Base-by-base conservation (phyloP, 2,797 vertebrate species). In the Acrossocheilus wenchowensis region DNA sequence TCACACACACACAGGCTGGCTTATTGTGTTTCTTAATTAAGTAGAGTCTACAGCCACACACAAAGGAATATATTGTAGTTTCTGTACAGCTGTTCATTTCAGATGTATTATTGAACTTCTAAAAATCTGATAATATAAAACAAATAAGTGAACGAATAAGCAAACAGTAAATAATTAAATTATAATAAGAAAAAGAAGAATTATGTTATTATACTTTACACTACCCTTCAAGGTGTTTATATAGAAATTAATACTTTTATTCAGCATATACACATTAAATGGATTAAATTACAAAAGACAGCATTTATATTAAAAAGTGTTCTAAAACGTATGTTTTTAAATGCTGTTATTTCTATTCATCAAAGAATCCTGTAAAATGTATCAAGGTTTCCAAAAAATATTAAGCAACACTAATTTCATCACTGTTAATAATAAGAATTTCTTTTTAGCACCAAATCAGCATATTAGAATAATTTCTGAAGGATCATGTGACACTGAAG, bases 1-100 rank as follows among this genome's bases (percentile, higher is more conserved):
- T 41, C 36, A 39, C 66, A 71, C 19, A 26, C 34, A 54, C 11
- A 26, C 50, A 73, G 21, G 12, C 75, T 41, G 39, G 36, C 39
- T 64, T 39, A 41, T 57, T 82, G 81, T 60, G 68, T 34, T 69
- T 82, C n/a, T 57, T 71, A 57, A 82, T 72, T 71, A 82, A 71
- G 14, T 41, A 82, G 68, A 73, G 19, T 74, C 82, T 74, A 48
- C 26, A 83, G n/a, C 0, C 43, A 52, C 45, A 79, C 78, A 64
- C 39, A 79, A 64, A 45, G 8, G 17, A 19, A 79, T 43, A 15
- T 43, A 43, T 45, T 64, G 23, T 19, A 45, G 77, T 43, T 79
- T 43, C 5, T 9, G 57, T 48, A 62, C 54, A 75, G 39, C 39
- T 34, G 39, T 45, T 62, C 6, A 74, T 74, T 45, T 34, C 11